These are phyloP conservation scores for Epizoanthus rinbou DNA, from an alignment of 92 coral and sea anemone species.

Conservation along the genomic window DNA sequence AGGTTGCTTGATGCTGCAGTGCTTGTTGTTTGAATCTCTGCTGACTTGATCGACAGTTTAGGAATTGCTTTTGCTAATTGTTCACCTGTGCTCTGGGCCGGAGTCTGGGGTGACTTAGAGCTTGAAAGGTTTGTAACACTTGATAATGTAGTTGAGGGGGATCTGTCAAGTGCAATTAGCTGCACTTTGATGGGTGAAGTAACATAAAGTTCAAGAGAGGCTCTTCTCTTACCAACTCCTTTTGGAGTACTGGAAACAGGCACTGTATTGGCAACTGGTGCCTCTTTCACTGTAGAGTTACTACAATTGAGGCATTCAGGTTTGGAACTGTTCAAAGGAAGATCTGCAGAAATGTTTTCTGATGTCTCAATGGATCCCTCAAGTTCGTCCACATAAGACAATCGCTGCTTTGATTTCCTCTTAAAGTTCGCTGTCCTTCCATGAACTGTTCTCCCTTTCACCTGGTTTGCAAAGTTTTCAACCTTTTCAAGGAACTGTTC, in stretches of 20 bases:
- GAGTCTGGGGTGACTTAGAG: too few relatives aligned
- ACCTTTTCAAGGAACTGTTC: constrained; percentile 36
- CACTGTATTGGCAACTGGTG: background rate
- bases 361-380: constrained; percentile 3
- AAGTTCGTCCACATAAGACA: background rate
- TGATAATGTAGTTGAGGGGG: background rate
- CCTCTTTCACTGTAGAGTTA: background rate
- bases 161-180: background rate
- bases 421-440: constrained; percentile 30
- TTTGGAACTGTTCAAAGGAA: background rate
- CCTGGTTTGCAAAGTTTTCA: constrained; percentile 31
- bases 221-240: background rate
- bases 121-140: too few relatives aligned
- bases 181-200: constrained; percentile 1
- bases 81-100: background rate
- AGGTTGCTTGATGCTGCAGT: background rate
- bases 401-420: constrained; percentile 25
- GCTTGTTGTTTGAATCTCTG: background rate
- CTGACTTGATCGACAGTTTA: background rate
- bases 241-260: constrained; percentile 22
- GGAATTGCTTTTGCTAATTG: background rate
- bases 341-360: background rate
- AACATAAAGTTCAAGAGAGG: background rate
- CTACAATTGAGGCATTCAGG: background rate
- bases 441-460: constrained; percentile 1